Evolutionary conservation across 2,888 invertebrate species (phyloP), one percentile per base, ranked within the genome.

Genomic region (Acanthosepion pharaonis): DNA sequence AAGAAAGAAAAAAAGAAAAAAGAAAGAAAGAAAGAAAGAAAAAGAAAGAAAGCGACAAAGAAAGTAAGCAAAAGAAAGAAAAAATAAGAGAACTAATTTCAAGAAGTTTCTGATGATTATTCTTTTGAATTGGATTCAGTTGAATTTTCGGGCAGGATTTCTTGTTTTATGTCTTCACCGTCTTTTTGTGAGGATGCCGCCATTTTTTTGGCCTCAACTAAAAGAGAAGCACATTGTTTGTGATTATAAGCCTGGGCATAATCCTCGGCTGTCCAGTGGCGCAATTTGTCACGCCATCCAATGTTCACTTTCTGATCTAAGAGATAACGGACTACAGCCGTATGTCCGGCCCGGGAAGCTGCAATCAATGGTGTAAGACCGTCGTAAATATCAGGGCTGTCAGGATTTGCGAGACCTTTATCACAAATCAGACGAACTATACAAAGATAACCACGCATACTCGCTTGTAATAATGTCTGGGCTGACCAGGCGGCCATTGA

Each of bases 381-480:
- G 64, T 94, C 94, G 20, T 59, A 94, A 11, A 55, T n/a, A 59
- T 94, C 94, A 42, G 18, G 23, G 20, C 28, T n/a, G 28, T 64
- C n/a, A 8, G 48, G 64, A 94, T 64, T 64, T 1, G 42, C 48
- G 3, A 53, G 93, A 33, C 64, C 48, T 33, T 64, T 64, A 9
- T 33, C 42, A 59, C 53, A 55, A 48, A 94, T 55, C 33, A 94
- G 33, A 18, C 55, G 6, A 9, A 94, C 94, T 18, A 59, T 28
- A 33, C 48, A n/a, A 33, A 94, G 48, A 33, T 64, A 28, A 94
- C 94, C 94, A 55, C 18, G n/a, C 5, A n/a, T 20, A 94, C 64
- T n/a, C 5, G 94, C 53, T 59, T 94, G 94, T 28, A 94, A 33
- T 55, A 94, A n/a, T 33, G 94, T 59, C 18, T 94, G 94, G 20